A percentile compares a stretch with the other conserved stretches of the same genome.
phyloP scores from a whole-genome alignment of 2,113 vertebrate genomes.

The Conger conger region DNA sequence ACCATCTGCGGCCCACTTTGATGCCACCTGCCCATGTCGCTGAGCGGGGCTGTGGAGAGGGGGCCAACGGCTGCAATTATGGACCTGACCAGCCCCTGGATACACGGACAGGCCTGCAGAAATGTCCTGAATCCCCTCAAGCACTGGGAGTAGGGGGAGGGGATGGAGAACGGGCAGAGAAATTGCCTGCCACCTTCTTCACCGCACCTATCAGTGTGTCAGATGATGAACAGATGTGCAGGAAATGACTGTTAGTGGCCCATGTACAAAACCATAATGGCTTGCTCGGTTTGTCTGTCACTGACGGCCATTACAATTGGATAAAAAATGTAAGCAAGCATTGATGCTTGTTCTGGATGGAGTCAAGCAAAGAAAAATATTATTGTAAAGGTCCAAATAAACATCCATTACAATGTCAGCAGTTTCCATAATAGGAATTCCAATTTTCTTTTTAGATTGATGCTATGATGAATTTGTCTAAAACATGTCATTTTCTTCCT shows the following conservation, averaged over 20 bases:
- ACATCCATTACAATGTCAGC: neutral
- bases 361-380: neutral
- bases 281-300: neutral
- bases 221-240: neutral
- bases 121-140: neutral
- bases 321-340: neutral
- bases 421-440: neutral
- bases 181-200: neutral
- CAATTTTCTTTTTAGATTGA: no score
- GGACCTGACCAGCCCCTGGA: constrained; percentile 41
- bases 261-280: neutral
- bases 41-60: constrained; percentile 29
- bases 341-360: neutral
- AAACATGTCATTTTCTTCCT: no score
- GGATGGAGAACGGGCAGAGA: neutral
- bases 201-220: neutral
- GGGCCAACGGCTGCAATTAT: constrained; percentile 44
- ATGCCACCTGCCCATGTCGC: constrained; percentile 55
- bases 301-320: neutral
- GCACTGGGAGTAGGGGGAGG: neutral
- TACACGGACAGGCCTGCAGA: constrained; percentile 26
- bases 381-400: neutral
- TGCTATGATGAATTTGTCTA: no score
- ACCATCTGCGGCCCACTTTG: constrained; percentile 47
- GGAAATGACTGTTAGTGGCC: neutral